Conservation (phyloP, 1,140 invertebrate species). For the Mesaphorura yosii region DNA sequence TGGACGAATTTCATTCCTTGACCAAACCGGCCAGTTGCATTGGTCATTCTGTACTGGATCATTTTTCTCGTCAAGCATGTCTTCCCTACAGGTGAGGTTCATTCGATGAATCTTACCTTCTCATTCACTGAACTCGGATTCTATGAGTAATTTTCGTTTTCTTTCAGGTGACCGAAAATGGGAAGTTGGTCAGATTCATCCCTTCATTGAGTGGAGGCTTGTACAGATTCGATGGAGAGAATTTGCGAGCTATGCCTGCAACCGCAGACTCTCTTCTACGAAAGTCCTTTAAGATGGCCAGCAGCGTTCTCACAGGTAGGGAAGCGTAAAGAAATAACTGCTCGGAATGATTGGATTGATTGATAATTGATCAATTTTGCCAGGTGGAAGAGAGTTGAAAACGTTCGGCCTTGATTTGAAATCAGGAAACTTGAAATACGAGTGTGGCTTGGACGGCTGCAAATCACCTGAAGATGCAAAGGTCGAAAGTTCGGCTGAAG, state of each 20-base stretch:
- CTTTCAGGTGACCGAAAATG: constrained; percentile 66
- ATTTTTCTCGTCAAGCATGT: constrained; percentile 29
- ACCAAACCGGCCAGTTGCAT: constrained; percentile 13
- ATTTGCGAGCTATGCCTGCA: constrained; percentile 72
- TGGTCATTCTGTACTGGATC: constrained; percentile 28
- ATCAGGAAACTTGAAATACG: constrained; percentile 63
- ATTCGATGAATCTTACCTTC: neutral
- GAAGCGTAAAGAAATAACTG: constrained; percentile 13
- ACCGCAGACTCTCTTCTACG: constrained; percentile 70
- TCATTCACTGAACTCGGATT: neutral
- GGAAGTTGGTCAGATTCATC: constrained; percentile 72
- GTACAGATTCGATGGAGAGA: constrained; percentile 81
- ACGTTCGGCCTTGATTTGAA: constrained; percentile 56
- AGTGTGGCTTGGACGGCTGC: constrained; percentile 63
- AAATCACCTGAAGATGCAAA: constrained; percentile 37
- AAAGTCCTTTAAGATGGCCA: constrained; percentile 64
- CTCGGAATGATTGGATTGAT: neutral
- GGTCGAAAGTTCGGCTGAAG: constrained; percentile 36
- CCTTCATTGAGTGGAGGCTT: constrained; percentile 79
- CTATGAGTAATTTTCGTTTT: constrained; percentile 16
- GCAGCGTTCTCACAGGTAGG: constrained; percentile 71
- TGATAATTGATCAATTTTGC: constrained; percentile 20
- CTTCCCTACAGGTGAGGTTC: constrained; percentile 23
- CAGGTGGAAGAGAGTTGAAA: constrained; percentile 45
- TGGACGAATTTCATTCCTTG: constrained; percentile 22